Evolutionary conservation across 2,888 invertebrate species (phyloP).

Genomic region (Lacanobia wlatinum): DNA sequence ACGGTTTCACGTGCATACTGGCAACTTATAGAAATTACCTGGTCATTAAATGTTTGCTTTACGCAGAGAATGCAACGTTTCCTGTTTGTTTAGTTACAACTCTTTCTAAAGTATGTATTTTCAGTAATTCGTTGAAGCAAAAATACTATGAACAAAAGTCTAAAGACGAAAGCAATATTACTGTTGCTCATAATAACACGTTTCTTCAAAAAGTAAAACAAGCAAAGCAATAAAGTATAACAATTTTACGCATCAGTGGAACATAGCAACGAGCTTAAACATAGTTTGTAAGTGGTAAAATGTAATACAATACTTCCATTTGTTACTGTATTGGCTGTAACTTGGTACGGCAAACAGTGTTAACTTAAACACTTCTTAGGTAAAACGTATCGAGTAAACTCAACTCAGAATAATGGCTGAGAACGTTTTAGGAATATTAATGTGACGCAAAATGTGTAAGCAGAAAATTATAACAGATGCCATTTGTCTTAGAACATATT

Average conservation of each 20-base stretch:
- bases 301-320: constrained; percentile 84
- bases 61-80: constrained; percentile 7
- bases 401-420: constrained; percentile 78
- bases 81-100: not conserved
- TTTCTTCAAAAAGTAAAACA: constrained; percentile 65
- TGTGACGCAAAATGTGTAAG: constrained; percentile 71
- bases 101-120: constrained; percentile 35
- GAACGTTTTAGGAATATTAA: constrained; percentile 83
- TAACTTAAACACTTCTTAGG: constrained; percentile 70
- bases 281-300: constrained; percentile 74
- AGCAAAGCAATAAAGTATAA: constrained; percentile 70
- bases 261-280: constrained; percentile 75
- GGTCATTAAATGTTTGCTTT: constrained; percentile 17
- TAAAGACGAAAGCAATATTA: constrained; percentile 46
- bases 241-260: constrained; percentile 75
- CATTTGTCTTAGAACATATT: constrained; percentile 60
- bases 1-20: constrained; percentile 15
- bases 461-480: constrained; percentile 73
- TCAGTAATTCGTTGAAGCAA: constrained; percentile 18
- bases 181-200: constrained; percentile 66
- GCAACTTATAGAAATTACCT: constrained; percentile 10
- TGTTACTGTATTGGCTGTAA: constrained; percentile 77
- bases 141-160: constrained; percentile 45
- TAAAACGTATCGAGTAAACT: constrained; percentile 74
- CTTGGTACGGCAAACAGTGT: constrained; percentile 76